phyloP scores from a whole-genome alignment of 2,113 vertebrate genomes.

The Enhydra lutris region DNA sequence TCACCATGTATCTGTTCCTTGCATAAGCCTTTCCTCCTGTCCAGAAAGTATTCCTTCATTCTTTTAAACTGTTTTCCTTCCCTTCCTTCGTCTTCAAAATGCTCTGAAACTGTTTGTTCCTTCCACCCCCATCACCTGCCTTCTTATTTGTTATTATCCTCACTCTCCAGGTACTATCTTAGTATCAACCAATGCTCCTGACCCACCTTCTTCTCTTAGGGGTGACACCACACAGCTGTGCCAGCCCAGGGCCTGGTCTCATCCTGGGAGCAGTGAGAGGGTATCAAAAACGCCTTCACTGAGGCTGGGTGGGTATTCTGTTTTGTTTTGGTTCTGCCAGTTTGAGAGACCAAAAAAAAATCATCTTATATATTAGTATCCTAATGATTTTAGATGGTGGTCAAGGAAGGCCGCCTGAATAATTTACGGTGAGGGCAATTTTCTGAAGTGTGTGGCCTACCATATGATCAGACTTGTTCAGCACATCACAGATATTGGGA shows the following conservation, averaged over 20 bases:
- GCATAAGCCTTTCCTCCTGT: not conserved
- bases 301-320: not conserved
- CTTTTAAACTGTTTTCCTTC: not conserved
- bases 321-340: not conserved
- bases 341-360: not conserved
- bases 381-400: not conserved
- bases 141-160: not conserved
- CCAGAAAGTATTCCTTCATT: not conserved
- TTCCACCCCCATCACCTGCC: not conserved
- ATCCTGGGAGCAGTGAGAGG: not conserved
- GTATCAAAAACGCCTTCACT: not conserved
- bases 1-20: not conserved
- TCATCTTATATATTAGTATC: not conserved
- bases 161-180: not conserved
- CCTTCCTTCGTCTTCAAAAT: not conserved
- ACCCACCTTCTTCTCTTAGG: not conserved
- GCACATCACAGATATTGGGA: not conserved
- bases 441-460: not conserved
- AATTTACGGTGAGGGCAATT: not conserved
- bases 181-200: not conserved
- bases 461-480: not conserved
- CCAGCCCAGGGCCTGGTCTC: not conserved
- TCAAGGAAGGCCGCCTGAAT: not conserved
- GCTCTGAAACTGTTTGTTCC: not conserved
- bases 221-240: not conserved